These are phyloP conservation scores for Dioctria linearis DNA, from an alignment of 2,888 invertebrate species.

Conservation along the genomic window DNA sequence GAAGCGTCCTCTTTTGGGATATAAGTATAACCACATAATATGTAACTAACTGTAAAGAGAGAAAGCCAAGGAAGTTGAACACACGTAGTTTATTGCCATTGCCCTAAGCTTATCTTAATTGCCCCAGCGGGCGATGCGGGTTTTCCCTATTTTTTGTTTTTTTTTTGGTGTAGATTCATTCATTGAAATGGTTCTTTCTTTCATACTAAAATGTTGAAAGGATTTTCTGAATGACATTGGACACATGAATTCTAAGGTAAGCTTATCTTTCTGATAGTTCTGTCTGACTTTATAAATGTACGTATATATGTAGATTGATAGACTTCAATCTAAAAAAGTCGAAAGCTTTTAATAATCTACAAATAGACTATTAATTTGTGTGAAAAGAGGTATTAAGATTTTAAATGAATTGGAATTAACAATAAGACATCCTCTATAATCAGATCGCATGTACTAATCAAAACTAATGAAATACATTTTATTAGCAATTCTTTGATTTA, in stretches of 20 bases:
- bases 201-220: constrained; percentile 4
- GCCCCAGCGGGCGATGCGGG: background rate
- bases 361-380: background rate
- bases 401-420: too few relatives aligned
- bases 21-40: too few relatives aligned
- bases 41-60: background rate
- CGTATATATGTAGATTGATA: background rate
- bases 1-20: background rate
- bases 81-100: background rate
- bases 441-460: too few relatives aligned
- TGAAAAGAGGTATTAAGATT: background rate
- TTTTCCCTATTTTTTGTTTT: background rate
- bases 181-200: constrained; percentile 37
- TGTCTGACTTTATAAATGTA: background rate
- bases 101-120: constrained; percentile 36
- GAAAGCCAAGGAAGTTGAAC: background rate
- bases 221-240: constrained; percentile 39
- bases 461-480: too few relatives aligned
- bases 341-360: background rate
- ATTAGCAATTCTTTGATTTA: too few relatives aligned
- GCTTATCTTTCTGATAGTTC: constrained; percentile 22
- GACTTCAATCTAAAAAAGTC: constrained; percentile 6
- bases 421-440: too few relatives aligned
- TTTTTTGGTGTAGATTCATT: constrained; percentile 27
- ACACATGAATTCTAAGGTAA: constrained; percentile 20